Evolutionary conservation across 2,888 invertebrate species (phyloP).

Genomic region (Sesia apiformis): DNA sequence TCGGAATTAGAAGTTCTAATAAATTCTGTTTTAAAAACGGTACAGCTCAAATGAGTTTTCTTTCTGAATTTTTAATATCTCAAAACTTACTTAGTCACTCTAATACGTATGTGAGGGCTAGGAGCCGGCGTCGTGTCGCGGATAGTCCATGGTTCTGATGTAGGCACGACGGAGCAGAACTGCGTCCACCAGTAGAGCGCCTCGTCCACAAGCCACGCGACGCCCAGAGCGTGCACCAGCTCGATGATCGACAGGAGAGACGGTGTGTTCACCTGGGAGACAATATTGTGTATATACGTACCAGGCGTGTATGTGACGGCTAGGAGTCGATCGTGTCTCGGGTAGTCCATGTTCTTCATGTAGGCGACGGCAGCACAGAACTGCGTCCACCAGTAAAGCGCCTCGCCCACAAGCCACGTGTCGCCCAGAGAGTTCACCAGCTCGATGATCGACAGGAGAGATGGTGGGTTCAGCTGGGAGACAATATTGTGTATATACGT

Average conservation of each 20-base stretch:
- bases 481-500: too few relatives aligned
- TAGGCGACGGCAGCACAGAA: constrained; percentile 97
- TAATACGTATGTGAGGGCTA: too few relatives aligned
- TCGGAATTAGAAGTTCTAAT: too few relatives aligned
- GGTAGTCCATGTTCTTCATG: constrained; percentile 97
- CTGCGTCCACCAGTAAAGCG: constrained; percentile 99
- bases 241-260: constrained; percentile 95
- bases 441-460: constrained; percentile 94
- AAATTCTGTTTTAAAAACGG: too few relatives aligned
- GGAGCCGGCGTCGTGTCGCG: constrained; percentile 14
- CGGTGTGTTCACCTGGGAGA: constrained; percentile 90
- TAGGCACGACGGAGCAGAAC: constrained; percentile 97
- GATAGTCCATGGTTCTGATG: constrained; percentile 97
- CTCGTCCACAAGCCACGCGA: constrained; percentile 87
- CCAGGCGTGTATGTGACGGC: constrained; percentile 39
- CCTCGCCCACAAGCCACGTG: constrained; percentile 87
- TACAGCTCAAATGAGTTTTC: too few relatives aligned
- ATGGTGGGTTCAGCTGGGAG: constrained; percentile 96
- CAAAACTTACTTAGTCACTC: too few relatives aligned
- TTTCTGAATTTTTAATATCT: too few relatives aligned
- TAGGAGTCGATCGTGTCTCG: constrained; percentile 40
- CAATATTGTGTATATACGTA: constrained; percentile 5
- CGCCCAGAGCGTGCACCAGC: constrained; percentile 95
- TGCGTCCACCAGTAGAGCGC: constrained; percentile 99
- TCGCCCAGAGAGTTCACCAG: constrained; percentile 95